Evolutionary conservation across 1,140 invertebrate genomes (phyloP).

Genomic region (Drosophila saltans): DNA sequence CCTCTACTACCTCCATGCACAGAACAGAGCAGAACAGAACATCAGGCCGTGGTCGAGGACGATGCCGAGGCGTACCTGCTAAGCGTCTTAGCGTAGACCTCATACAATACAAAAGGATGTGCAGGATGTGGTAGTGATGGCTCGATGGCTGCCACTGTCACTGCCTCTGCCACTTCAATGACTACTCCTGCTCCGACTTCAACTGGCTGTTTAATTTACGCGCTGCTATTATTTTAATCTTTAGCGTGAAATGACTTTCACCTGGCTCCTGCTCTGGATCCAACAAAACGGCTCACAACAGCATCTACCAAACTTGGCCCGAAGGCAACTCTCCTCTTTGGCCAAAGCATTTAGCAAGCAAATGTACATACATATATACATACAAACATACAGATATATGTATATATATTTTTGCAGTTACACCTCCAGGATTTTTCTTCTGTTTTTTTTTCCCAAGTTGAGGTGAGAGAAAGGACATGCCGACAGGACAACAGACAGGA

Average conservation of each 20-base stretch:
- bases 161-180: slow-evolving; percentile 36
- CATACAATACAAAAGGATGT: slow-evolving; percentile 68
- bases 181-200: slow-evolving; percentile 37
- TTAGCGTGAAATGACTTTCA: slow-evolving; percentile 82
- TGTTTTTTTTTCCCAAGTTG: not conserved
- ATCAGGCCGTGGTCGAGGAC: not conserved
- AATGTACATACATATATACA: slow-evolving; percentile 36
- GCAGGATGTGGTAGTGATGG: slow-evolving; percentile 30
- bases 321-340: slow-evolving; percentile 28
- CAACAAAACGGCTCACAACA: not conserved
- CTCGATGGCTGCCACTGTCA: slow-evolving; percentile 31
- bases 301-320: not conserved
- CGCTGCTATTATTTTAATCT: slow-evolving; percentile 82
- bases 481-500: slow-evolving; percentile 38
- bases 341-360: slow-evolving; percentile 67
- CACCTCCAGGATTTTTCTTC: slow-evolving; percentile 18
- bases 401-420: slow-evolving; percentile 15
- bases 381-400: slow-evolving; percentile 22
- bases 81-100: slow-evolving; percentile 72
- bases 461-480: slow-evolving; percentile 9
- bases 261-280: slow-evolving; percentile 68
- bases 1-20: not conserved
- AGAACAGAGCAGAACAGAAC: not conserved
- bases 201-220: slow-evolving; percentile 77
- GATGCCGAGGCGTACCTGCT: slow-evolving; percentile 44